Percentiles rank a stretch among this genome's conserved stretches.
Evolutionary conservation across 2,797 vertebrate genomes (phyloP).

Genomic region (Manis crassicaudata): DNA sequence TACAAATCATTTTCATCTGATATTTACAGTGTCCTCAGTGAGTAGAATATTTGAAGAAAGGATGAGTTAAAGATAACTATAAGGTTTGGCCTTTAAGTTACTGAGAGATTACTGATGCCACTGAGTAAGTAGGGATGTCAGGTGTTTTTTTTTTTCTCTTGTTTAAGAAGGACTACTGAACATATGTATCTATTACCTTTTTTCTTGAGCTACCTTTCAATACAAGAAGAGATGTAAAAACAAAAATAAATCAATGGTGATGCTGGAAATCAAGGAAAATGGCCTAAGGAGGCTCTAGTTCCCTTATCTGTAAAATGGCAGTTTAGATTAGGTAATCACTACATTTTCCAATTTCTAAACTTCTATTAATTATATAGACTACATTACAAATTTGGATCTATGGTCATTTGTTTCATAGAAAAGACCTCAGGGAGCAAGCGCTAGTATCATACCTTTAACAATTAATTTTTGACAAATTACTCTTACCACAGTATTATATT

Average conservation of each 20-base stretch:
- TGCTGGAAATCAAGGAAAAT: not conserved
- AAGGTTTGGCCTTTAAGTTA: not conserved
- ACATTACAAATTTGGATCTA: not conserved
- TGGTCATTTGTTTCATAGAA: conserved; percentile 10
- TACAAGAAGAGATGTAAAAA: not conserved
- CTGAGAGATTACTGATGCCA: not conserved
- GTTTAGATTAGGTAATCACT: not conserved
- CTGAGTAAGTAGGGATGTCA: not conserved
- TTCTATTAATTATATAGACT: not conserved
- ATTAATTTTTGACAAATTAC: not conserved
- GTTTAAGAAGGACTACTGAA: not conserved
- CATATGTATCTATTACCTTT: not conserved
- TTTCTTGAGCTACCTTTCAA: not conserved
- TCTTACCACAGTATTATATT: not conserved
- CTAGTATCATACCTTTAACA: not conserved
- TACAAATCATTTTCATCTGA: not conserved
- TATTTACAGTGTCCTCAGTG: not conserved
- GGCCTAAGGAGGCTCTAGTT: not conserved
- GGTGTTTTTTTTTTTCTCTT: not conserved
- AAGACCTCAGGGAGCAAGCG: not conserved
- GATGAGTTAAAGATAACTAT: not conserved
- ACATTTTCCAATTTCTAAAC: conserved; percentile 23
- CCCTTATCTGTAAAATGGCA: not conserved
- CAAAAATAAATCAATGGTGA: not conserved
- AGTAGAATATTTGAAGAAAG: not conserved